Evolutionary conservation across 2,888 invertebrate genomes (phyloP), one percentile per base, ranked within the genome.

Genomic region (Gonocerus acuteangulatus): DNA sequence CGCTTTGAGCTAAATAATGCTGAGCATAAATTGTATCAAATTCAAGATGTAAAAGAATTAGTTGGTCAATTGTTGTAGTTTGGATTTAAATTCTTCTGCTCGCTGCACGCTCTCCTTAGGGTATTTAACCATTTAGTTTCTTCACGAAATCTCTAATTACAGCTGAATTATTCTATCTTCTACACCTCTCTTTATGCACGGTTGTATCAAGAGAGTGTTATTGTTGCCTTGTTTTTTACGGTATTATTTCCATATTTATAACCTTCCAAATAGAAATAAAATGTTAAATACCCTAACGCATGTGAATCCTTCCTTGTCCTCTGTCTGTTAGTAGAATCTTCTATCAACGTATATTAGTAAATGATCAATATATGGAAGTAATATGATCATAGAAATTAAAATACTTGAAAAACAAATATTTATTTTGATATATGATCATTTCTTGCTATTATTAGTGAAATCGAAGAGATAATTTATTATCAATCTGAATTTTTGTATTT

Each of bases 151-250:
- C n/a, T n/a, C n/a, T n/a, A n/a, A n/a, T n/a, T n/a, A n/a, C n/a
- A n/a, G n/a, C n/a, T n/a, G n/a, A n/a, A n/a, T n/a, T n/a, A n/a
- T n/a, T n/a, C n/a, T n/a, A n/a, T n/a, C n/a, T n/a, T n/a, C 32
- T 11, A 21, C 27, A 45, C 15, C 57, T 57, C 57, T 45, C 27
- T 57, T 47, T 42, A 32, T 57, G 32, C 45, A 57, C 23, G 19
- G n/a, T 23, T 57, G 57, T 47, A 57, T 47, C 27, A 47, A 57
- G 22, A 57, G 57, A 57, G 39, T 19, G 23, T 56, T 23, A 18
- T 18, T 27, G 36, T 21, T 21, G 22, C 42, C 7, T 11, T 42
- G 19, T 48, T 48, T 18, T 7, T 4, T 16, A 42, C 42, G 13
- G n/a, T 4, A 42, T 4, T 9, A 13, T 15, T 15, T 16, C 6